Evolutionary conservation across 2,113 vertebrate species (phyloP).

Genomic region (Delphinapterus leucas): DNA sequence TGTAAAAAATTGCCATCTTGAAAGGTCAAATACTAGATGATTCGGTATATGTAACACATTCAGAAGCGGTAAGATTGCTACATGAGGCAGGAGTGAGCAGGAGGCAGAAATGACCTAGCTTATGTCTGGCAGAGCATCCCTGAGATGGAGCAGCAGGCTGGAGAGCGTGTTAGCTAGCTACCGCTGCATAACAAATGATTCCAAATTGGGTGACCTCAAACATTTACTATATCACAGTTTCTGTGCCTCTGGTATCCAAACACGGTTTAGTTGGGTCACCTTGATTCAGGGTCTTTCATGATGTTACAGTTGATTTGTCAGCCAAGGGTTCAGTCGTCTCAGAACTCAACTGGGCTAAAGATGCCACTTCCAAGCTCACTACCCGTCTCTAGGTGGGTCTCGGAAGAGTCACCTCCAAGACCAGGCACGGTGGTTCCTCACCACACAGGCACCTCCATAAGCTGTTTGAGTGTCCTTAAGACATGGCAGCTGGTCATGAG

Average conservation of each 20-base stretch:
- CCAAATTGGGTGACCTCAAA: no score
- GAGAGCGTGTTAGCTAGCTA: neutral
- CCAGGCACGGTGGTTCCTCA: neutral
- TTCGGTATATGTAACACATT: neutral
- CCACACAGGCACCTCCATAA: neutral
- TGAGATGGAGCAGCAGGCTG: neutral
- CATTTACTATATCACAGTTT: no score
- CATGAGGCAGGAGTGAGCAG: no score
- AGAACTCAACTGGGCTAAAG: no score
- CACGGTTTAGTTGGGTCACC: neutral
- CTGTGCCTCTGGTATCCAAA: neutral
- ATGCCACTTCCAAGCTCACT: neutral
- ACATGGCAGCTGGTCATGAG: no score
- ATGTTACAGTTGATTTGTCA: no score
- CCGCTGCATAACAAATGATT: neutral
- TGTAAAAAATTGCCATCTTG: neutral
- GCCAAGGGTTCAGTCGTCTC: no score
- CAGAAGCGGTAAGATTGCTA: no score
- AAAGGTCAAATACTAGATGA: neutral
- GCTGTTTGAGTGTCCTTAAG: neutral
- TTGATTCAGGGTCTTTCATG: neutral
- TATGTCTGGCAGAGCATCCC: neutral
- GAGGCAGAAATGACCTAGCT: neutral
- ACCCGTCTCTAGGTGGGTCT: neutral
- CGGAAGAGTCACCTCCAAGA: neutral